phyloP scores from a whole-genome alignment of 2,888 invertebrate species.

The Zele albiditarsus region DNA sequence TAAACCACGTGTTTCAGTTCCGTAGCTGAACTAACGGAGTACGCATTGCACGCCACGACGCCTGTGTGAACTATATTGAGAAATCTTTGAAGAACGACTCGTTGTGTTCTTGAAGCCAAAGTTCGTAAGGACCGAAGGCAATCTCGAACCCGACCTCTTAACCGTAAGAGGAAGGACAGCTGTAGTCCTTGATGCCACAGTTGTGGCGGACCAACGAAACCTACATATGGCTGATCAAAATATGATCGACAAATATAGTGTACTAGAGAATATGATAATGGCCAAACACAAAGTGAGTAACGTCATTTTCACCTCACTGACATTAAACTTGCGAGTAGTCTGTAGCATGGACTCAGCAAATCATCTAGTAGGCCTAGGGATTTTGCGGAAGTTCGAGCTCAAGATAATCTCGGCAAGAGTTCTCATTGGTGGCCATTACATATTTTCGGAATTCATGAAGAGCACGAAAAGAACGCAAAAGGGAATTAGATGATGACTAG shows the following conservation, averaged over 20 bases:
- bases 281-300: not conserved
- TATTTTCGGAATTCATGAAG: too few relatives aligned
- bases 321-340: too few relatives aligned
- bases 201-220: constrained; percentile 58
- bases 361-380: too few relatives aligned
- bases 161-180: too few relatives aligned
- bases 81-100: constrained; percentile 26
- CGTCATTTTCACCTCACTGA: constrained; percentile 26
- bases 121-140: too few relatives aligned
- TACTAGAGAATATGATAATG: constrained; percentile 4
- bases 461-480: too few relatives aligned
- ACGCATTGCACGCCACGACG: constrained; percentile 61
- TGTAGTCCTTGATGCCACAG: constrained; percentile 62
- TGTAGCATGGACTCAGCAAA: too few relatives aligned
- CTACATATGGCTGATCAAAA: constrained; percentile 53
- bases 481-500: too few relatives aligned
- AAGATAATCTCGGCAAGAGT: too few relatives aligned
- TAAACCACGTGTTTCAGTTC: constrained; percentile 61
- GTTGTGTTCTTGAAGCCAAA: constrained; percentile 52
- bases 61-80: constrained; percentile 45
- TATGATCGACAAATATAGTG: constrained; percentile 49
- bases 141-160: too few relatives aligned
- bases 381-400: too few relatives aligned
- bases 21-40: constrained; percentile 64
- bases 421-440: too few relatives aligned